Base-by-base conservation (phyloP, 2,113 vertebrate genomes). In the Aspiorhynchus laticeps region DNA sequence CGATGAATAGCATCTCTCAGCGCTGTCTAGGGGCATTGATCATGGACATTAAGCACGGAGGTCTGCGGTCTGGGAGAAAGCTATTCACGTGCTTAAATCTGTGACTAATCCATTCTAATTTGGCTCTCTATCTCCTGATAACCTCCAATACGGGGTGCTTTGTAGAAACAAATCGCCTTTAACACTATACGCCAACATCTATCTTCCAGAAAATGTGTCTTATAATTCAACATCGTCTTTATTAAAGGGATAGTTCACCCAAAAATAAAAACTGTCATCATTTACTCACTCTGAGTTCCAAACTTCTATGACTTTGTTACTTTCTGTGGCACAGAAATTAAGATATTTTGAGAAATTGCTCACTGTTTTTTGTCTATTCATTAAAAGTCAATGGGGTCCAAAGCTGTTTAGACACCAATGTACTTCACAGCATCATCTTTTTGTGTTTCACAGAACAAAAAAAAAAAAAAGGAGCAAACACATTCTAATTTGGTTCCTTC, bases 31-130 rank as follows among this genome's bases (percentile, higher is more conserved):
- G 88, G 65, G 43, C 88, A 92, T 92, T 92, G 92, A 94, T 92
- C 90, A 90, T 48, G 19, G 0, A 61, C 87, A 89, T 46, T 82
- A 91, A 89, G 88, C 92, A 84, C 46, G 90, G 91, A 91, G 91
- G 85, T 88, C 84, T 86, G 56, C 15, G 17, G 69, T 53, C 61
- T 14, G 61, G 53, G 71, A 88, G 87, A 85, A 88, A 87, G 84
- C 85, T 76, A 43, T 59, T 87, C 87, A 91, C 87, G 83, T 92
- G 90, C 90, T 93, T 88, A 87, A 89, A 91, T 90, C 89, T 84
- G 59, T 46, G 87, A 88, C 85, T 75, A 90, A 95, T 94, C 93
- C 91, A 93, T 94, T 94, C 87, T 90, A 88, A 93, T 95, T 95
- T 93, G 86, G 78, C 88, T 67, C 88, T 67, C 48, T 28, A 91